These are phyloP conservation scores for Bujurquina vittata DNA, from an alignment of 2,113 vertebrate species.

Conservation along the genomic window DNA sequence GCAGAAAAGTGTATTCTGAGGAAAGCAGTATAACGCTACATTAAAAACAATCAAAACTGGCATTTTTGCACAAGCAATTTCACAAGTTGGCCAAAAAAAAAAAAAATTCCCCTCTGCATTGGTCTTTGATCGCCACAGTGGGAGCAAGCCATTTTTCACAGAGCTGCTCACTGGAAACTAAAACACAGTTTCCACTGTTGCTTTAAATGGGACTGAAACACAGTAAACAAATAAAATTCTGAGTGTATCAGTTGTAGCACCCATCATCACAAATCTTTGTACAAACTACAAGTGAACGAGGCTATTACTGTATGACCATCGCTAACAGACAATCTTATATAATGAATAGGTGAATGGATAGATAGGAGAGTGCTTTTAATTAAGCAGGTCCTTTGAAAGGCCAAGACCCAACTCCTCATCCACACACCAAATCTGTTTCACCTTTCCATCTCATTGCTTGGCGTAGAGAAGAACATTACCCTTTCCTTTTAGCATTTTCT, in stretches of 20 bases:
- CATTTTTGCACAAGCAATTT: slow-evolving; percentile 40
- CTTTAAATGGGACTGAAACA: background rate
- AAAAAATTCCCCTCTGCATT: background rate
- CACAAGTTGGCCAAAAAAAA: slow-evolving; percentile 8
- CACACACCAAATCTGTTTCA: background rate
- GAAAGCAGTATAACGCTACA: slow-evolving; percentile 4
- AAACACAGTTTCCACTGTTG: background rate
- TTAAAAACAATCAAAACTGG: slow-evolving; percentile 24
- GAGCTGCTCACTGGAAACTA: background rate
- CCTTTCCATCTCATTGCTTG: background rate
- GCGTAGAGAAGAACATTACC: background rate
- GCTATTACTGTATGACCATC: background rate
- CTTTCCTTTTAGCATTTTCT: background rate
- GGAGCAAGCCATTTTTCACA: slow-evolving; percentile 7
- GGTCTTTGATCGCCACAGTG: slow-evolving; percentile 29
- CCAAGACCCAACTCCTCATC: background rate
- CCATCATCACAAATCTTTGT: background rate
- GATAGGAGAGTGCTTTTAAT: background rate
- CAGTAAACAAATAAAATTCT: background rate
- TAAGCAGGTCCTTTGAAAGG: background rate
- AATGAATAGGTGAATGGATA: background rate
- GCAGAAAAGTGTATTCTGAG: slow-evolving; percentile 36
- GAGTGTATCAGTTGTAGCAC: background rate
- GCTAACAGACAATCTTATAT: background rate
- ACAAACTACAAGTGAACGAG: background rate